Base-by-base conservation (phyloP, 2,113 vertebrate species). In the Sprattus sprattus region DNA sequence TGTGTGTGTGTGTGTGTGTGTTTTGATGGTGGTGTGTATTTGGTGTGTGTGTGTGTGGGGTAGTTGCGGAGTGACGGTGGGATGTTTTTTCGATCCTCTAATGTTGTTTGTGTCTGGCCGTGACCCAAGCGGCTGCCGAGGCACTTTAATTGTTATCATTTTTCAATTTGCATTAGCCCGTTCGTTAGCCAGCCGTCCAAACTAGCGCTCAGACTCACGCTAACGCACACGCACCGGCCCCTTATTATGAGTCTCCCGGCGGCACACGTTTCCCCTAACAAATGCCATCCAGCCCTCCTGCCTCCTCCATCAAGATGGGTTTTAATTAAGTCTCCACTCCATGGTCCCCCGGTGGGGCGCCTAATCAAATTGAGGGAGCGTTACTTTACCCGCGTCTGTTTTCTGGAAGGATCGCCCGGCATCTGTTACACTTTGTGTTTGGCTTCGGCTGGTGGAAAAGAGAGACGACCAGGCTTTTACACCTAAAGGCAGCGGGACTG, bases 301-400 rank as follows among this genome's bases (percentile, higher is more conserved):
- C 84, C 39, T 93, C 94, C 95, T 94, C 92, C 92, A 93, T 94
- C 93, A 88, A 92, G 93, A 93, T 92, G 92, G 89, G 88, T 94
- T 94, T 94, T 94, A 95, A 95, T 95, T 94, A 94, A 92, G 91
- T 90, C 88, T 93, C 89, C 91, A 89, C 39, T 88, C 89, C 84
- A 83, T 83, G 88, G 47, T 90, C 39, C 90, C 91, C 94, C 89
- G 57, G 86, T 89, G 92, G 91, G 89, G 81, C 84, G 86, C 92
- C 88, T 93, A 92, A 95, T 94, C 91, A 94, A 91, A 93, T 93
- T 91, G 85, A 57, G 60, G 50, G 60, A 88, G 82, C 80, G 47
- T 80, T 71, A 81, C 83, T 82, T 82, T 85, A 86, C 83, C 64
- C 28, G 47, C 64, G 52, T 86, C 89, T 89, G 60, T 57, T 83